phyloP scores from a whole-genome alignment of 1,140 invertebrate genomes.

The Caenorhabditis tropicalis region DNA sequence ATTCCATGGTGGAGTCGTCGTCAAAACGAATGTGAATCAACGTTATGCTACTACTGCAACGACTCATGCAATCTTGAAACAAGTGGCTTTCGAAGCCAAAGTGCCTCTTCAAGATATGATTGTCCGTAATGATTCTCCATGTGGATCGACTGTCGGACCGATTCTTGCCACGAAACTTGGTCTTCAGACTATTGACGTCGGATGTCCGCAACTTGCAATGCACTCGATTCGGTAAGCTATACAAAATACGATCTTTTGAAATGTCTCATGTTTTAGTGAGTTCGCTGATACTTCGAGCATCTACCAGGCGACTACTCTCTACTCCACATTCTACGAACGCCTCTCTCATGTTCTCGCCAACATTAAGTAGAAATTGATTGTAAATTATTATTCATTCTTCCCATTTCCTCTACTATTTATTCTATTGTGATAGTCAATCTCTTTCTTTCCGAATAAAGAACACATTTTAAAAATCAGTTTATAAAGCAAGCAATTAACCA shows the following conservation, averaged over 20 bases:
- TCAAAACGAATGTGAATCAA: conserved; percentile 75
- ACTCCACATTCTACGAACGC: conserved; percentile 28
- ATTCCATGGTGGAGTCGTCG: conserved; percentile 72
- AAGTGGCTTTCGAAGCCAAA: conserved; percentile 70
- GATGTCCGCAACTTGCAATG: conserved; percentile 74
- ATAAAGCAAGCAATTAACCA: no score
- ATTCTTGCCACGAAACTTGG: conserved; percentile 74
- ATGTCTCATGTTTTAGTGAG: conserved; percentile 67
- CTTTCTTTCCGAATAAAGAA: no score
- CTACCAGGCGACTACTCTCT: conserved; percentile 56
- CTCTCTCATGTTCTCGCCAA: background rate
- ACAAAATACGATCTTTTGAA: no score
- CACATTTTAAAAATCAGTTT: no score
- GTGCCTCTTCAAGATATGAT: conserved; percentile 74
- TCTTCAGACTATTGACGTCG: conserved; percentile 74
- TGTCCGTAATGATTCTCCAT: conserved; percentile 74
- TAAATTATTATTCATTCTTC: background rate
- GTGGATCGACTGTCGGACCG: conserved; percentile 75
- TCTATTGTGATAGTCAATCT: background rate
- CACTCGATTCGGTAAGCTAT: conserved; percentile 73
- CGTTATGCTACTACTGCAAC: conserved; percentile 74
- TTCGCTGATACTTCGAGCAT: conserved; percentile 72
- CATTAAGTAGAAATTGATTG: background rate
- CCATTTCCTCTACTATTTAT: background rate
- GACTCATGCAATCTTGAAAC: conserved; percentile 73